Evolutionary conservation across 2,113 vertebrate genomes (phyloP).

Genomic region (Hippocampus abdominalis): DNA sequence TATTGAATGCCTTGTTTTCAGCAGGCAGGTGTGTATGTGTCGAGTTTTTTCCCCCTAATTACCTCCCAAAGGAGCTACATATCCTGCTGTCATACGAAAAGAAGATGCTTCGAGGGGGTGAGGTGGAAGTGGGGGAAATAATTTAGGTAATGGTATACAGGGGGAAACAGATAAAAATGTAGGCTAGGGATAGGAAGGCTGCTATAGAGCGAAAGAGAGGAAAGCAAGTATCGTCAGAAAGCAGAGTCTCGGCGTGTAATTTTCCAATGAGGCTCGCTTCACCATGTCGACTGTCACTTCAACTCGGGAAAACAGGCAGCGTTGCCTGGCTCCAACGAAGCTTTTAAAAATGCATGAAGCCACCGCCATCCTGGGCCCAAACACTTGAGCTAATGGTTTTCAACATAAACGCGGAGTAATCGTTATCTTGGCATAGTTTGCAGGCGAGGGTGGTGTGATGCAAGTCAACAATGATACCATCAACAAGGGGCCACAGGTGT

Average conservation of each 20-base stretch:
- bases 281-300: slow-evolving; percentile 39
- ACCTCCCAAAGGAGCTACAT: slow-evolving; percentile 69
- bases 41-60: slow-evolving; percentile 71
- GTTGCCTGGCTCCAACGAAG: slow-evolving; percentile 16
- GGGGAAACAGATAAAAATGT: slow-evolving; percentile 23
- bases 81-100: slow-evolving; percentile 56
- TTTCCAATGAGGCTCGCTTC: slow-evolving; percentile 27
- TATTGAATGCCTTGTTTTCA: slow-evolving; percentile 61
- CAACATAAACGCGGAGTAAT: slow-evolving; percentile 7
- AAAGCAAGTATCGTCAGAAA: slow-evolving; percentile 19
- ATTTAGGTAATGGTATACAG: slow-evolving; percentile 26
- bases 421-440: slow-evolving; percentile 18
- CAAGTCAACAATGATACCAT: background rate
- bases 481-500: background rate
- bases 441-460: background rate
- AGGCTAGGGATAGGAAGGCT: slow-evolving; percentile 10
- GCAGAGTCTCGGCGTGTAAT: slow-evolving; percentile 13
- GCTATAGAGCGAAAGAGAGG: background rate
- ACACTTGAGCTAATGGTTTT: slow-evolving; percentile 14
- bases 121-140: slow-evolving; percentile 32
- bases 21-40: slow-evolving; percentile 63
- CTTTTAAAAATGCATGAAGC: slow-evolving; percentile 46
- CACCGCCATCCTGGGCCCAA: slow-evolving; percentile 3
- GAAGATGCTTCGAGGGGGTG: slow-evolving; percentile 31
- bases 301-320: slow-evolving; percentile 28